Conservation (phyloP, 2,888 invertebrate species). For the Aplocera efformata region DNA sequence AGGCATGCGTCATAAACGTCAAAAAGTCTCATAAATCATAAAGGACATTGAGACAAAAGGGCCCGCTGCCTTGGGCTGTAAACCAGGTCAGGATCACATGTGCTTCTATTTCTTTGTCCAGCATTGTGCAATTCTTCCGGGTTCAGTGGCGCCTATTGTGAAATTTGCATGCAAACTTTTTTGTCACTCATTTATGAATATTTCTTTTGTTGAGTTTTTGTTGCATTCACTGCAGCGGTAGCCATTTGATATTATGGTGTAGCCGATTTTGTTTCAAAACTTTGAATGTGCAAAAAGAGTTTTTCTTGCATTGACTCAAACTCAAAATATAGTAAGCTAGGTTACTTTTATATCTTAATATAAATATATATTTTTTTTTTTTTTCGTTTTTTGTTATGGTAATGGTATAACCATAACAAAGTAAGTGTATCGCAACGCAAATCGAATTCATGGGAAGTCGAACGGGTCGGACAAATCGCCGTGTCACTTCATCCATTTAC, state of each 20-base stretch:
- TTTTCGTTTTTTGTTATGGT: not conserved
- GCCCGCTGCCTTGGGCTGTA: constrained; percentile 58
- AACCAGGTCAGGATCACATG: constrained; percentile 79
- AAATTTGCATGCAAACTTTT: constrained; percentile 67
- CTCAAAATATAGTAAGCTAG: too few relatives aligned
- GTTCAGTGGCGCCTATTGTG: constrained; percentile 55
- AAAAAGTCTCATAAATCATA: constrained; percentile 78
- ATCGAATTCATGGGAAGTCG: constrained; percentile 66
- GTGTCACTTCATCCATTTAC: constrained; percentile 75
- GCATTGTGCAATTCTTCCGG: constrained; percentile 75
- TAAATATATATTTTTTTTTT: too few relatives aligned
- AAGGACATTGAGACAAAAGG: constrained; percentile 60
- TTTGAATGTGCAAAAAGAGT: too few relatives aligned
- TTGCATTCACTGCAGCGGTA: constrained; percentile 13
- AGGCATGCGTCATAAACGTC: constrained; percentile 74
- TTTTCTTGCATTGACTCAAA: too few relatives aligned
- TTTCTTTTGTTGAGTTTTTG: constrained; percentile 43
- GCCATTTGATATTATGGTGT: constrained; percentile 5
- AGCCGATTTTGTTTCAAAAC: not conserved
- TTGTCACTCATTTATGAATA: constrained; percentile 43
- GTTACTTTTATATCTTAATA: too few relatives aligned
- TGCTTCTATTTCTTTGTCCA: constrained; percentile 59
- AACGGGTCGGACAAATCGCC: constrained; percentile 70
- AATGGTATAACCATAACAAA: constrained; percentile 30
- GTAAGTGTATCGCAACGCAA: constrained; percentile 40